phyloP scores from a whole-genome alignment of 92 coral and sea anemone genomes.

The Paragorgia papillata region DNA sequence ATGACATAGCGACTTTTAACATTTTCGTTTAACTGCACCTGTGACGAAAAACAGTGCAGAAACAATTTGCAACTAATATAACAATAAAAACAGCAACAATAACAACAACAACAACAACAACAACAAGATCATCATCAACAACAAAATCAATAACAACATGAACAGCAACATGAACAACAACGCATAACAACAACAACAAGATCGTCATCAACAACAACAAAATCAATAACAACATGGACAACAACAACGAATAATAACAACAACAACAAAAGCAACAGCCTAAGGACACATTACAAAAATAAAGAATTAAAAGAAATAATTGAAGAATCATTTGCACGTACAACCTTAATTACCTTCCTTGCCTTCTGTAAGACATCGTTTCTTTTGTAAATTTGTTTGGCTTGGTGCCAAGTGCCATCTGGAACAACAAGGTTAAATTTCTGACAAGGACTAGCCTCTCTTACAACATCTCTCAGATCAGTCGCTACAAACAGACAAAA shows the following conservation, averaged over 20 bases:
- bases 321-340: no score
- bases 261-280: no score
- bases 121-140: no score
- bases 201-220: no score
- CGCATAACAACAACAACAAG: no score
- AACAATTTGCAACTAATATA: not conserved
- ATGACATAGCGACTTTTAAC: constrained; percentile 83
- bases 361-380: constrained; percentile 66
- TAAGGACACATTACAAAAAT: no score
- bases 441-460: constrained; percentile 20
- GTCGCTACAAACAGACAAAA: constrained; percentile 51
- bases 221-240: no score
- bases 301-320: no score
- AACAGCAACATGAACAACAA: not conserved
- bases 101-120: no score
- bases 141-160: not conserved
- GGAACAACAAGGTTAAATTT: constrained; percentile 78
- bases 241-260: no score
- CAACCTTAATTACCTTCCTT: constrained; percentile 92
- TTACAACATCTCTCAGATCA: constrained; percentile 34
- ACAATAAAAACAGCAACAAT: not conserved
- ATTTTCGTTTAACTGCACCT: constrained; percentile 83
- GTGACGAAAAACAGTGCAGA: not conserved
- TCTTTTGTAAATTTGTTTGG: constrained; percentile 67
- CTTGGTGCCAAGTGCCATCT: constrained; percentile 99